Evolutionary conservation across 2,113 vertebrate species (phyloP).

Genomic region (Varanus salvator): DNA sequence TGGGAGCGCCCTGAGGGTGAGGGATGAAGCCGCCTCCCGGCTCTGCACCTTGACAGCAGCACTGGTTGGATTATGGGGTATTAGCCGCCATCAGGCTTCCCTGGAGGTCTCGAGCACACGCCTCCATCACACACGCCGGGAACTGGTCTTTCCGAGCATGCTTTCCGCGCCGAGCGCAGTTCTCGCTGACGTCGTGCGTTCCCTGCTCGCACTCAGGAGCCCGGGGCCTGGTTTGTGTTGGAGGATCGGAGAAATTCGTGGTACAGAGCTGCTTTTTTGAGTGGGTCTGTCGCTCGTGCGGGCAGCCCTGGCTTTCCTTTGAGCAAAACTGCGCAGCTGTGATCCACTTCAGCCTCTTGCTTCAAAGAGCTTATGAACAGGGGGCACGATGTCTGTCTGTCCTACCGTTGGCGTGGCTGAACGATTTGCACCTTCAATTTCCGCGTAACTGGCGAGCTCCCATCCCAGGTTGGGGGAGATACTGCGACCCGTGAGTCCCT

Average conservation of each 20-base stretch:
- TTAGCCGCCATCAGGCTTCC: not conserved
- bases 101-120: not conserved
- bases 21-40: no score
- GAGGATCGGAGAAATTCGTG: not conserved
- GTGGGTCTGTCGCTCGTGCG: not conserved
- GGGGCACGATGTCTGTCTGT: not conserved
- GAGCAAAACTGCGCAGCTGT: not conserved
- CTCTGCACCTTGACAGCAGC: not conserved
- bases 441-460: not conserved
- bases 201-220: not conserved
- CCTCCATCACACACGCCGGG: not conserved
- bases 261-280: not conserved
- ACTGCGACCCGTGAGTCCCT: not conserved
- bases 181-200: not conserved
- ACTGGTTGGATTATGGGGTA: not conserved
- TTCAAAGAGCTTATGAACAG: not conserved
- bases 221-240: not conserved
- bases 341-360: not conserved
- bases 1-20: no score
- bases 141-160: not conserved
- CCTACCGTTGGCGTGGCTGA: not conserved
- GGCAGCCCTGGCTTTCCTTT: not conserved
- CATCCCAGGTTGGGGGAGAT: not conserved
- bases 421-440: not conserved
- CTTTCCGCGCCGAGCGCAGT: accelerated